These are phyloP conservation scores for Elaphurus davidianus DNA, from an alignment of 2,113 vertebrate genomes.

Conservation along the genomic window DNA sequence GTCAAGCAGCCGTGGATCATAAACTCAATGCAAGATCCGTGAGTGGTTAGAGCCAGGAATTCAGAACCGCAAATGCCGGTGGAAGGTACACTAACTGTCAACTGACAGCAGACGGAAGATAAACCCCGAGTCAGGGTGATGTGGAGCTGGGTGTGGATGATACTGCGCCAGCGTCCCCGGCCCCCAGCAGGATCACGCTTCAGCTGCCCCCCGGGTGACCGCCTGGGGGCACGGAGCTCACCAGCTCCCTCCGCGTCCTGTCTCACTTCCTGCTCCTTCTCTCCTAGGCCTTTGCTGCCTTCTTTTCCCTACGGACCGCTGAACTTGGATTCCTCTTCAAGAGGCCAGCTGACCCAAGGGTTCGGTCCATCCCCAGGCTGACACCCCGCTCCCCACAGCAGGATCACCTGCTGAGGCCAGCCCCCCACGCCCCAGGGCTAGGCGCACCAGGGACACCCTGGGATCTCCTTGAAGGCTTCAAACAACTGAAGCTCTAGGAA, in stretches of 20 bases:
- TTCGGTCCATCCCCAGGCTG: background rate
- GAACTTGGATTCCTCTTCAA: background rate
- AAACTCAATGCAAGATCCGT: background rate
- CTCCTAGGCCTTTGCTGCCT: background rate
- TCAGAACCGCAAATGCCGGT: accelerated
- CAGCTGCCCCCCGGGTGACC: too few species aligned
- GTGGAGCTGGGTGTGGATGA: accelerated
- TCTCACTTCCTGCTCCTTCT: background rate
- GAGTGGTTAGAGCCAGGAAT: accelerated
- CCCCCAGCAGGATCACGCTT: too few species aligned
- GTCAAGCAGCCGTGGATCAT: background rate
- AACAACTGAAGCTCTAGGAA: background rate
- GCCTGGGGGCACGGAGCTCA: background rate
- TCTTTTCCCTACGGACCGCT: background rate
- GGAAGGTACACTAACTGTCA: background rate
- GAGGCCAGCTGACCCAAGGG: background rate
- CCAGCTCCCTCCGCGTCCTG: background rate
- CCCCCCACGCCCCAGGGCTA: background rate
- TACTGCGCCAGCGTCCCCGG: background rate
- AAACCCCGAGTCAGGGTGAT: background rate
- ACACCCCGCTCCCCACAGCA: background rate
- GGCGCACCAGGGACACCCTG: background rate
- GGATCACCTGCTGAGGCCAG: background rate
- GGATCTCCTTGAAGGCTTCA: accelerated
- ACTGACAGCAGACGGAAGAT: background rate